A percentile compares a stretch with the other conserved stretches of the same genome.
Evolutionary conservation across 2,888 invertebrate genomes (phyloP).

Genomic region (Drosophila macrospina): DNA sequence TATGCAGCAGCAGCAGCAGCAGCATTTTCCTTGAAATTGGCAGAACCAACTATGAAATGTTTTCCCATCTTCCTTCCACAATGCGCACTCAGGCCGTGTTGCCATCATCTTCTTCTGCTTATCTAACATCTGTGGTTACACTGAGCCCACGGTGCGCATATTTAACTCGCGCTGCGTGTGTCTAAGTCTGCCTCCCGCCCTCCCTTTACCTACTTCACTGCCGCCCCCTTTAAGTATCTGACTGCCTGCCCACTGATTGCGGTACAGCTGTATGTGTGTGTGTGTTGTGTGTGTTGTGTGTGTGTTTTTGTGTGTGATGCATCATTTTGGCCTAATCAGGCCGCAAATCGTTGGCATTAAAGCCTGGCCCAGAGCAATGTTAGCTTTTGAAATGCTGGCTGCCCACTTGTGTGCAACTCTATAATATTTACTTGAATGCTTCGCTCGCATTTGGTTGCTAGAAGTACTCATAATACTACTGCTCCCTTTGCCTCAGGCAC

Average conservation of each 20-base stretch:
- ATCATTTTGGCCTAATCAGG: slow-evolving; percentile 79
- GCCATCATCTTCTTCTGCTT: slow-evolving; percentile 35
- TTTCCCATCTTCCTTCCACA: slow-evolving; percentile 25
- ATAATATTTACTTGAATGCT: slow-evolving; percentile 66
- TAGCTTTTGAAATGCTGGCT: slow-evolving; percentile 59
- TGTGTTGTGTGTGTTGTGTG: slow-evolving; percentile 18
- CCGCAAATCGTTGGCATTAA: slow-evolving; percentile 78
- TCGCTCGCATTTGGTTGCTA: slow-evolving; percentile 53
- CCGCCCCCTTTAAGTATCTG: slow-evolving; percentile 18
- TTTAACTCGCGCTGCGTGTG: slow-evolving; percentile 75
- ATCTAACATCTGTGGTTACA: slow-evolving; percentile 62
- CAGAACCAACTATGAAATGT: slow-evolving; percentile 62
- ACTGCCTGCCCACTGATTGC: slow-evolving; percentile 39
- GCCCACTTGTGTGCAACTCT: slow-evolving; percentile 57
- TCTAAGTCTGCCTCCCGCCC: slow-evolving; percentile 22
- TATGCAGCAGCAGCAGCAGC: too few species aligned
- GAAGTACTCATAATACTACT: slow-evolving; percentile 20
- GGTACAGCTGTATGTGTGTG: neutral
- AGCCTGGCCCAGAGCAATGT: slow-evolving; percentile 71
- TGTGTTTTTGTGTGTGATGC: slow-evolving; percentile 67
- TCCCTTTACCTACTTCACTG: too few species aligned
- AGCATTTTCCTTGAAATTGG: slow-evolving; percentile 72
- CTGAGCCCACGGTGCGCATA: slow-evolving; percentile 71
- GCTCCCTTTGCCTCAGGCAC: slow-evolving; percentile 24
- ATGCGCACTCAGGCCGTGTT: slow-evolving; percentile 16